These are phyloP conservation scores for Pithecia hirsuta DNA, from an alignment of 2,797 vertebrate species.

Conservation along the genomic window DNA sequence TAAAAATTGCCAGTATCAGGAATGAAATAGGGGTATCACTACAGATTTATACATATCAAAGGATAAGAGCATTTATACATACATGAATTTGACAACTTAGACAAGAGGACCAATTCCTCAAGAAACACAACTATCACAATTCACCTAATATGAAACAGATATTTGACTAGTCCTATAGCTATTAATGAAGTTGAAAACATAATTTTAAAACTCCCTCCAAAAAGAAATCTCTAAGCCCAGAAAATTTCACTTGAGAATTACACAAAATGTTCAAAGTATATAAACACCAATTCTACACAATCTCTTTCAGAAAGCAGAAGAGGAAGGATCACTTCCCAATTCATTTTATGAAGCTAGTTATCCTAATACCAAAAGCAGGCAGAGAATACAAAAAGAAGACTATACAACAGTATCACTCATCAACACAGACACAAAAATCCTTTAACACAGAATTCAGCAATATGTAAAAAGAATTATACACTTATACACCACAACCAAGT, in stretches of 20 bases:
- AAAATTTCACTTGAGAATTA: background rate
- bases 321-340: background rate
- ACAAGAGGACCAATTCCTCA: background rate
- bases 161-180: background rate
- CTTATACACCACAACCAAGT: background rate
- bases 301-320: background rate
- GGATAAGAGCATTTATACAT: background rate
- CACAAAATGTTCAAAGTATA: background rate
- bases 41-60: background rate
- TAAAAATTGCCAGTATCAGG: background rate
- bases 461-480: background rate
- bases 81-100: background rate
- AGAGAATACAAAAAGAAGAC: constrained; percentile 3
- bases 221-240: background rate
- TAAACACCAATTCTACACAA: background rate
- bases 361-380: background rate
- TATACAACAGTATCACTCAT: background rate
- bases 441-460: background rate
- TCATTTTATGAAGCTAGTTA: constrained; percentile 21
- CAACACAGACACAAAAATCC: background rate
- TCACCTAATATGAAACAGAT: background rate
- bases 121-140: constrained; percentile 13
- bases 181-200: background rate
- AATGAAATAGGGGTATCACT: background rate
- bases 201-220: background rate